Evolutionary conservation across 1,140 invertebrate genomes (phyloP), one percentile per base, ranked within the genome.

Genomic region (Bombus impatiens): DNA sequence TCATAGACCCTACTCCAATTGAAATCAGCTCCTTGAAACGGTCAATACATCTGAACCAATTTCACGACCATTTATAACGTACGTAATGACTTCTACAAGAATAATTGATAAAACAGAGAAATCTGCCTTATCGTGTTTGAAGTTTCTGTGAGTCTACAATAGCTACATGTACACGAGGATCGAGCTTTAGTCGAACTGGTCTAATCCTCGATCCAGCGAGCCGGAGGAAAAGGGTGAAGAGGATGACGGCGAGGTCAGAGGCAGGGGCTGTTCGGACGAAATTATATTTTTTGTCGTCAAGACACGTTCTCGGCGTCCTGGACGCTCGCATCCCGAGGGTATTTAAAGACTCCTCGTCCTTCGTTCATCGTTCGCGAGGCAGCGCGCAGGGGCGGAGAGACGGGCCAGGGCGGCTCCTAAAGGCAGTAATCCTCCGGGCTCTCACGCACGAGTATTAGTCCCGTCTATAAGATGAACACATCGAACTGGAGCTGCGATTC

Each of bases 281-380:
- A 95, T 94, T 93, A 95, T 94, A 94, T 94, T 94, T 95, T 94
- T 94, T 93, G 93, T 94, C 92, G 91, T 93, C 94, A 92, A 89
- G 90, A 93, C 94, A 94, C 93, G 93, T 95, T 92, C 88, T 88
- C 91, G 89, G 85, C 89, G 92, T 92, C 89, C 92, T 90, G 92
- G 92, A 93, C 93, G 92, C 88, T 91, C 91, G 92, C 93, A 94
- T 94, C 93, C 93, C 94, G 88, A 82, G 94, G 94, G 94, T 95
- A 94, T 95, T 95, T 94, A 94, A 95, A 95, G 94, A 94, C 93
- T 93, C 92, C 92, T 93, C 90, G 91, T 94, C 92, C 89, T 93
- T 88, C 92, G 90, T 92, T 90, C 89, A 91, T 88, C 92, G 90
- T 92, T 90, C 89, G 92, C 91, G 91, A 87, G 89, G 65, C 57